phyloP scores from a whole-genome alignment of 1,140 invertebrate species.

The Cryptotermes secundus region DNA sequence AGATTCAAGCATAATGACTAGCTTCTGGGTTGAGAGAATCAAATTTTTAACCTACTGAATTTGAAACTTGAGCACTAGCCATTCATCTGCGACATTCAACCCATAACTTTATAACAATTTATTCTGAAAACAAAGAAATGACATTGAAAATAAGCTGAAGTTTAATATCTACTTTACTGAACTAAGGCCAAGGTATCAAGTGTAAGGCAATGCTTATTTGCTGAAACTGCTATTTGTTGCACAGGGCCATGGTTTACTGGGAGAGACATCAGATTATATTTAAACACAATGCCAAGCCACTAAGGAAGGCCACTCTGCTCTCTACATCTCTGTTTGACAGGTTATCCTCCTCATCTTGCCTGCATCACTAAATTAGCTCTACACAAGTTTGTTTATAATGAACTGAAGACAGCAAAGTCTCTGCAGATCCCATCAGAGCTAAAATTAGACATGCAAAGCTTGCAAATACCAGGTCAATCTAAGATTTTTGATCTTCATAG shows the following conservation, averaged over 20 bases:
- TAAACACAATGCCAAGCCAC: background rate
- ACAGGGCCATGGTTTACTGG: background rate
- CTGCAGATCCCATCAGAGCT: background rate
- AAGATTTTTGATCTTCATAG: too few relatives aligned
- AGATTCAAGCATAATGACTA: too few relatives aligned
- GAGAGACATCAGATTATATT: background rate
- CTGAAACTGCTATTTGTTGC: background rate
- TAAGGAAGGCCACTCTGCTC: background rate
- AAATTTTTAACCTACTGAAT: too few relatives aligned
- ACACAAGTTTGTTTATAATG: background rate
- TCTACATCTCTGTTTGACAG: background rate
- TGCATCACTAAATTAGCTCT: background rate
- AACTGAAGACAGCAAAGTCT: background rate
- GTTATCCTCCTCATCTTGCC: background rate
- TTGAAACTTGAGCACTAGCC: too few relatives aligned
- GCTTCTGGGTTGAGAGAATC: too few relatives aligned
- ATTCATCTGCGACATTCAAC: too few relatives aligned
- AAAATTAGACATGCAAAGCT: background rate
- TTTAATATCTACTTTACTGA: background rate
- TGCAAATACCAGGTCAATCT: too few relatives aligned
- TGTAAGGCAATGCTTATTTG: background rate
- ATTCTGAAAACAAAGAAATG: background rate
- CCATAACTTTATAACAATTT: too few relatives aligned
- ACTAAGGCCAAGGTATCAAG: background rate
- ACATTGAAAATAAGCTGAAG: background rate